phyloP scores from a whole-genome alignment of 2,113 vertebrate genomes.

The Platichthys stellatus region DNA sequence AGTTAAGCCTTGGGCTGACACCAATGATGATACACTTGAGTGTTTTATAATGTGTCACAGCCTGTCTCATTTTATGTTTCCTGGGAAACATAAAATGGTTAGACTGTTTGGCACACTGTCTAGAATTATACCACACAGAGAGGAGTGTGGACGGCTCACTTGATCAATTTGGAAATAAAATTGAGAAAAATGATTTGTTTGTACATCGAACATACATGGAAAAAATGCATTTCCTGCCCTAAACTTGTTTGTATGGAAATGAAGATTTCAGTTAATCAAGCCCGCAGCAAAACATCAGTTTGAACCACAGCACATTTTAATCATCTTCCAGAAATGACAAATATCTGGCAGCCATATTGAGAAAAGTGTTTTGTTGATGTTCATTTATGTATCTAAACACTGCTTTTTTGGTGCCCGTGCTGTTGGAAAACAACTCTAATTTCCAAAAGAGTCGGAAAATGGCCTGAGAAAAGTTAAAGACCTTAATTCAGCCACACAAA shows the following conservation, averaged over 20 bases:
- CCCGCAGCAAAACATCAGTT: too few species aligned
- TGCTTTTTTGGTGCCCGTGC: neutral
- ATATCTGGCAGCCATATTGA: slow-evolving; percentile 14
- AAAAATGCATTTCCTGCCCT: slow-evolving; percentile 25
- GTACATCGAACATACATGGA: neutral
- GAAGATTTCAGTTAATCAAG: neutral
- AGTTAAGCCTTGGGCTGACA: slow-evolving; percentile 50
- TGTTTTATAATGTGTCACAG: slow-evolving; percentile 42
- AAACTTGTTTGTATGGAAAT: slow-evolving; percentile 23
- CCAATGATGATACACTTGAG: slow-evolving; percentile 51
- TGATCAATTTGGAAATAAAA: slow-evolving; percentile 54
- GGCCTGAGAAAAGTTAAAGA: too few species aligned
- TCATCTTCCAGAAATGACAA: slow-evolving; percentile 5
- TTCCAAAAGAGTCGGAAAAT: too few species aligned
- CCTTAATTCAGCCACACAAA: too few species aligned
- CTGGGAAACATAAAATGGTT: slow-evolving; percentile 45
- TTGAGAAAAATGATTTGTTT: slow-evolving; percentile 46
- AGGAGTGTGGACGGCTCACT: slow-evolving; percentile 34
- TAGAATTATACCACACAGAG: slow-evolving; percentile 7
- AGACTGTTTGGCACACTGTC: slow-evolving; percentile 70
- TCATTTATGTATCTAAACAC: slow-evolving; percentile 14
- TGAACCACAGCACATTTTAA: neutral
- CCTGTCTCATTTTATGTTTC: slow-evolving; percentile 41
- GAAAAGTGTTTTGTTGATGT: slow-evolving; percentile 13
- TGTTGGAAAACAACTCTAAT: neutral